Conservation (phyloP, 2,113 vertebrate genomes). For the Neodontobutis hainanensis region DNA sequence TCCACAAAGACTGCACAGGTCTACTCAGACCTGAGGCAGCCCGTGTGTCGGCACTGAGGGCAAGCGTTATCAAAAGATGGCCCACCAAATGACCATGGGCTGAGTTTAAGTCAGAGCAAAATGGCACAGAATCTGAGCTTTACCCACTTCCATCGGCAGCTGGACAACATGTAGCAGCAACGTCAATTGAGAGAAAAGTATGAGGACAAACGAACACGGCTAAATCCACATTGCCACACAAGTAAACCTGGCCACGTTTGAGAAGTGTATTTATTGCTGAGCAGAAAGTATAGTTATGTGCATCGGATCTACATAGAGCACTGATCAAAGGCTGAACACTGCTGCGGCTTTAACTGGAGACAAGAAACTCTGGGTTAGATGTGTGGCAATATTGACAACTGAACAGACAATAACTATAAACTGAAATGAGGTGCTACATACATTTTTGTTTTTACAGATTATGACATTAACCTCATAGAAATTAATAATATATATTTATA, state of each 20-base stretch:
- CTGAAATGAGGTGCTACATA: constrained; percentile 71
- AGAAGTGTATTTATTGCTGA: constrained; percentile 75
- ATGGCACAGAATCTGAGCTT: constrained; percentile 50
- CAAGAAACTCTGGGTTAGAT: background rate
- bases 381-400: constrained; percentile 1
- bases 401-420: constrained; percentile 30
- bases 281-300: constrained; percentile 23
- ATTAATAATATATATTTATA: constrained; percentile 42
- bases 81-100: background rate
- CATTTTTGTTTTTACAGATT: constrained; percentile 50
- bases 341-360: background rate
- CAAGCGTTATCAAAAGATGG: too few relatives aligned
- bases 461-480: constrained; percentile 49
- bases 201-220: constrained; percentile 12
- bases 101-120: constrained; percentile 23
- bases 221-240: constrained; percentile 56
- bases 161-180: background rate
- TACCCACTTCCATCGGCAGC: constrained; percentile 59
- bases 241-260: constrained; percentile 43
- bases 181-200: background rate
- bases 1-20: too few relatives aligned
- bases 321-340: background rate
- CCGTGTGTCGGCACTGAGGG: too few relatives aligned
- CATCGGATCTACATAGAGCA: background rate
- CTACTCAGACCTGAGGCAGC: too few relatives aligned